These are phyloP conservation scores for Helogale parvula DNA, from an alignment of 2,113 vertebrate species.

Conservation along the genomic window DNA sequence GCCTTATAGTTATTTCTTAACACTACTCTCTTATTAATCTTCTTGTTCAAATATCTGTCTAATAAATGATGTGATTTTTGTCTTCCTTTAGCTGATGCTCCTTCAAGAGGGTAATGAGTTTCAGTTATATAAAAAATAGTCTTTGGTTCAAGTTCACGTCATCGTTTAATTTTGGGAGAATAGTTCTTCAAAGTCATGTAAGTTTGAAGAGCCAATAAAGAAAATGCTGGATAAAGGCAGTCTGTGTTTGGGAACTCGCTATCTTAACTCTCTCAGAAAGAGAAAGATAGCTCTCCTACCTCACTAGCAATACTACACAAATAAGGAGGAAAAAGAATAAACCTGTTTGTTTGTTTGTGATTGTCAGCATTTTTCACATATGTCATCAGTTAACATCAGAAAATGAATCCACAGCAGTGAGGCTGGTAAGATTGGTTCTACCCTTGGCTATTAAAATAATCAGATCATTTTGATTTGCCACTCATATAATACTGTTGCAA, in stretches of 20 bases:
- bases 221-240: neutral
- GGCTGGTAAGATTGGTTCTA: neutral
- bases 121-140: neutral
- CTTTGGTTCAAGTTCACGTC: neutral
- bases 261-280: neutral
- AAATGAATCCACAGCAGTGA: neutral
- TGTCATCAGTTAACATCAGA: neutral
- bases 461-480: neutral
- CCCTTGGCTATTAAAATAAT: neutral
- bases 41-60: neutral
- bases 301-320: neutral
- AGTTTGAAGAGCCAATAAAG: neutral
- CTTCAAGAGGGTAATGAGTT: neutral
- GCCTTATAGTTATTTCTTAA: neutral
- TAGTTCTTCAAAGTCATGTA: neutral
- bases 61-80: neutral
- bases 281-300: neutral
- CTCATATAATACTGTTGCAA: neutral
- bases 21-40: neutral
- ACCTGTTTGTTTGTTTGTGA: neutral
- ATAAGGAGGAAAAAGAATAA: neutral
- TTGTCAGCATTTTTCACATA: neutral
- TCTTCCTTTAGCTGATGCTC: neutral
- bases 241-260: neutral
- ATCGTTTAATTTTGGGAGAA: neutral